Evolutionary conservation across 2,797 vertebrate species (phyloP), one percentile per base, ranked within the genome.

Genomic region (Heteromormyrus szaboi): DNA sequence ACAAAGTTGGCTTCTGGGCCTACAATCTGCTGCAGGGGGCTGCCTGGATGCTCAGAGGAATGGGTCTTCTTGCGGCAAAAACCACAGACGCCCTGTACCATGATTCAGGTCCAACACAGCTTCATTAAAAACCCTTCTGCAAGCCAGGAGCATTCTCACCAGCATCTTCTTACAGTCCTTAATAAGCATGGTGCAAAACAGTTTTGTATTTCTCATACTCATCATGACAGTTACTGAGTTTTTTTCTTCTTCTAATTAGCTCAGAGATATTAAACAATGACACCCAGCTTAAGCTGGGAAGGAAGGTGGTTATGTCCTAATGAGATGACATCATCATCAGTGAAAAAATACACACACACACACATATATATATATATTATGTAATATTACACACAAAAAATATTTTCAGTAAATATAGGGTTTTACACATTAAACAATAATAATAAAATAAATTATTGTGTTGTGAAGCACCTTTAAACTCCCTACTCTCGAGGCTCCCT

Each of bases 61-160:
- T 93, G 90, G 95, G 92, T 93, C 93, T 93, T 93, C 91, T 91
- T 91, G 92, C 92, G 90, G 88, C 88, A 88, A 91, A 91, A 91
- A 91, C 90, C 44, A 1, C 90, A 92, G 93, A 93, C 91, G 93
- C 91, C 92, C 92, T 93, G 92, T 92, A 90, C 91, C 94, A 95
- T 93, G 91, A 94, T 94, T 94, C 93, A 94, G 92, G 92, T 91
- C 91, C 93, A 92, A 94, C 92, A 86, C 90, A 89, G 92, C 53
- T 17, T 86, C 50, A 86, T 86, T 86, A 86, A 19, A 54, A 54
- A 44, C 0, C 1, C 17, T 86, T 56, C 29, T 86, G 85, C 51
- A 86, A 56, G 4, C 53, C 85, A 37, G 53, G 4, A 14, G 29
- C 14, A 0, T 41, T 25, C 6, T 19, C 14, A 59, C 17, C 4